Evolutionary conservation across 2,888 invertebrate genomes (phyloP).

Genomic region (Chironomus tentans): DNA sequence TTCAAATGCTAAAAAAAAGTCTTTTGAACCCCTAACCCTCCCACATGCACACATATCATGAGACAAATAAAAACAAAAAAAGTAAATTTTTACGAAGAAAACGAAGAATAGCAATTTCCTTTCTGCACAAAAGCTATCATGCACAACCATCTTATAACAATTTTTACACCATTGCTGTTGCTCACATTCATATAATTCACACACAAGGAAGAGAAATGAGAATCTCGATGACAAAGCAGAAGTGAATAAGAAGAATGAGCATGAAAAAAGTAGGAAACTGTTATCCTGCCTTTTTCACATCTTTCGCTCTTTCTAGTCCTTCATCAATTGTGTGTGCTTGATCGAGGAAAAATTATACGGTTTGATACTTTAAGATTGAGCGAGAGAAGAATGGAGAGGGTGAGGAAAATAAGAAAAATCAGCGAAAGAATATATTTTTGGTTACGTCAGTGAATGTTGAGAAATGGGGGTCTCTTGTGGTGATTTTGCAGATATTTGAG

Average conservation of each 20-base stretch:
- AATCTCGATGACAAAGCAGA: conserved; percentile 25
- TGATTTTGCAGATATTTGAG: too few relatives aligned
- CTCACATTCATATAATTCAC: neutral
- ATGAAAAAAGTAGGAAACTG: neutral
- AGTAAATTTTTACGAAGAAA: neutral
- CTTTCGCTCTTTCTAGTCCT: conserved; percentile 1
- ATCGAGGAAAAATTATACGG: conserved; percentile 13
- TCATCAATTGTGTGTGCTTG: conserved; percentile 12
- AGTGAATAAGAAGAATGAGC: neutral
- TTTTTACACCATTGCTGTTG: neutral
- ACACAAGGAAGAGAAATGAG: neutral
- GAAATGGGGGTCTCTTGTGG: too few relatives aligned
- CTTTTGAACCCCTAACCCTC: too few relatives aligned
- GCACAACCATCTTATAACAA: neutral
- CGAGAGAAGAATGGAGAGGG: neutral
- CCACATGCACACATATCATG: too few relatives aligned
- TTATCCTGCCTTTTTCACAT: neutral
- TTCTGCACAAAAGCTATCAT: neutral
- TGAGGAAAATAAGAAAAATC: neutral
- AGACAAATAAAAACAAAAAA: too few relatives aligned
- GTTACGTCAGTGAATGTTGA: too few relatives aligned
- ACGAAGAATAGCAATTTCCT: conserved; percentile 17
- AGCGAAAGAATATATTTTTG: too few relatives aligned
- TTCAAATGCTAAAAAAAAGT: too few relatives aligned
- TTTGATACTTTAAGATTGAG: neutral